A percentile compares a stretch with the other conserved stretches of the same genome.
These are phyloP conservation scores for Potamilus streckersoni DNA, from an alignment of 1,140 invertebrate genomes.

Conservation along the genomic window DNA sequence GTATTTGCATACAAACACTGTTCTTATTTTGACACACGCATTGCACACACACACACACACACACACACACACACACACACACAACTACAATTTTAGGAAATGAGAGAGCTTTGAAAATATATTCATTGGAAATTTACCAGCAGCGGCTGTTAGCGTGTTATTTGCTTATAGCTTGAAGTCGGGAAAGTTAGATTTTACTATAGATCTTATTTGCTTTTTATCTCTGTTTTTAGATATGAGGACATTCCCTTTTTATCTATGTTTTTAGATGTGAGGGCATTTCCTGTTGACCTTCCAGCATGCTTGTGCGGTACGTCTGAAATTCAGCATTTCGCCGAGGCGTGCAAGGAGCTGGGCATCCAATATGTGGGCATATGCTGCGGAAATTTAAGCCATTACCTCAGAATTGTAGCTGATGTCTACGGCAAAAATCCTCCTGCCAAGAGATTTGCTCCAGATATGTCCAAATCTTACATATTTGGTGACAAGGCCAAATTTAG, in stretches of 20 bases:
- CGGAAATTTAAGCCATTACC: constrained; percentile 51
- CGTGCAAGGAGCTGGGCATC: constrained; percentile 53
- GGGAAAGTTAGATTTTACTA: no score
- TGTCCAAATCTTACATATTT: constrained; percentile 32
- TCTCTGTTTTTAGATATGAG: neutral
- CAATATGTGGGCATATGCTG: constrained; percentile 64
- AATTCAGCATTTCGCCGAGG: constrained; percentile 47
- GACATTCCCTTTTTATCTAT: constrained; percentile 29
- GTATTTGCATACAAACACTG: no score
- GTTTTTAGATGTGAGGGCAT: constrained; percentile 7
- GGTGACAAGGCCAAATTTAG: constrained; percentile 17
- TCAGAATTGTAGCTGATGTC: constrained; percentile 49
- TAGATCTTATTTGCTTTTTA: no score
- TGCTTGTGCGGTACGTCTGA: constrained; percentile 41
- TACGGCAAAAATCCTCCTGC: constrained; percentile 47
- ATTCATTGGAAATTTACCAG: no score
- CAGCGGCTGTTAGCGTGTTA: no score
- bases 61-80: no score
- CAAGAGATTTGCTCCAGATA: constrained; percentile 42
- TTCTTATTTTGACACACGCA: no score
- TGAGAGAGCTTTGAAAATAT: no score
- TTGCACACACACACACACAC: no score
- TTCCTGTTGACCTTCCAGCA: constrained; percentile 38
- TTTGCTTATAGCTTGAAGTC: no score
- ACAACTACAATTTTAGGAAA: no score